Percentiles rank a stretch among this genome's conserved stretches.
Evolutionary conservation across 2,113 vertebrate species (phyloP).

Genomic region (Coracopsis vasa): DNA sequence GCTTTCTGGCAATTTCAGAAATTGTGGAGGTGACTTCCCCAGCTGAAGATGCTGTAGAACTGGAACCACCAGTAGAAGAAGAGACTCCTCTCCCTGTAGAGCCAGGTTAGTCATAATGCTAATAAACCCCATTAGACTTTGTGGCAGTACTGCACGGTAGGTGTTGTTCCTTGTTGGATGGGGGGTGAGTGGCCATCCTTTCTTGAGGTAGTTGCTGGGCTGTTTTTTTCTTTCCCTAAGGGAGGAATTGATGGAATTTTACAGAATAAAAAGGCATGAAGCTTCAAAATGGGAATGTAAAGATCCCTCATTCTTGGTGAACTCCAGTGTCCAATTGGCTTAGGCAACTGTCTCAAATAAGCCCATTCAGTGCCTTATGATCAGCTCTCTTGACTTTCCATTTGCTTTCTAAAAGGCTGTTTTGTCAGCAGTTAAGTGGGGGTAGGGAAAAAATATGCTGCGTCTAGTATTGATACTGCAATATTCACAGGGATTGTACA

Average conservation of each 20-base stretch:
- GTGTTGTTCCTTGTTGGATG: neutral
- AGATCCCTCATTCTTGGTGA: neutral
- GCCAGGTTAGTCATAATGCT: slow-evolving; percentile 62
- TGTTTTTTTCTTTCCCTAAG: neutral
- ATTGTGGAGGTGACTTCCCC: slow-evolving; percentile 77
- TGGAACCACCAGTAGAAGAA: slow-evolving; percentile 72
- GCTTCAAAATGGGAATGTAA: neutral
- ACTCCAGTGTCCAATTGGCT: neutral
- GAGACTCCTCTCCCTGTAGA: slow-evolving; percentile 65
- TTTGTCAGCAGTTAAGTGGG: neutral
- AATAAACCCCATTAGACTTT: neutral
- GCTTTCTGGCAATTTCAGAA: slow-evolving; percentile 55
- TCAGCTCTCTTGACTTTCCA: neutral
- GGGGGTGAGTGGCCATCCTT: neutral
- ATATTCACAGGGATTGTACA: neutral
- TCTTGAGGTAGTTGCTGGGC: neutral
- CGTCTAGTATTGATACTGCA: neutral
- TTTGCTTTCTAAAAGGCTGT: neutral
- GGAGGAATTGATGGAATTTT: neutral
- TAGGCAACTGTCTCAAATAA: neutral
- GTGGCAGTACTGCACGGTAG: neutral
- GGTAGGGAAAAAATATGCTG: neutral
- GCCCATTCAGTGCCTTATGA: neutral
- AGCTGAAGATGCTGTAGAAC: slow-evolving; percentile 75
- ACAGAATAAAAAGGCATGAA: neutral